Base-by-base conservation (phyloP, 2,888 invertebrate species). In the Malthinus seriepunctatus region DNA sequence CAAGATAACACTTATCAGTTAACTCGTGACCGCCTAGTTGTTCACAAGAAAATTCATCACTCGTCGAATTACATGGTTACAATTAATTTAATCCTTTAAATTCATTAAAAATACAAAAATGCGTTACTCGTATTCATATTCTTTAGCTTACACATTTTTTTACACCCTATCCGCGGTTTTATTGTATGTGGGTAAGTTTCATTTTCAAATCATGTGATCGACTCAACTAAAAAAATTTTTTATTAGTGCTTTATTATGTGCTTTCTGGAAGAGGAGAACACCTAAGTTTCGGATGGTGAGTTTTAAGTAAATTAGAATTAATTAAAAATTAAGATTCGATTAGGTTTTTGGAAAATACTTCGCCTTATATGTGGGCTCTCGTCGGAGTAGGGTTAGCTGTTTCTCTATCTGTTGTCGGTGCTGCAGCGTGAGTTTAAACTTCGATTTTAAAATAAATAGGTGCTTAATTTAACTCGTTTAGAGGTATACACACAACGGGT, bases 281-380 rank as follows among this genome's bases (percentile, higher is more conserved):
- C 79, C 84, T 94, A 72, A 94, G 93, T 79, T 73, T 95, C 70
- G 95, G 88, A 82, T 96, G 96, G 92, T 87, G 74, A 78, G 80
- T 68, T 53, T 54, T 39, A 15, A 9, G 1, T 42, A 8, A 39
- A 14, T 12, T 39, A 5, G 4, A 39, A 5, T 3, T 9, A 5
- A 42, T 9, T 42, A 5, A 42, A 14, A 15, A 15, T n/a, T 12
- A 9, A 1, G 15, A n/a, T 8, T 9, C 8, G 69, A 70, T 50
- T 67, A 87, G 88, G 91, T 94, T 97, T 81, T 81, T 98, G 69
- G 84, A 86, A 71, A 86, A 88, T 66, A 89, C 91, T 5, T 92
- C 95, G n/a, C 98, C 98, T 0, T 95, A 93, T 77, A 91, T 98
- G 92, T 99, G 97, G 97, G 93, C 91, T 34, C 86, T 90, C 58